Evolutionary conservation across 2,797 vertebrate genomes (phyloP), one percentile per base, ranked within the genome.

Genomic region (Ciconia nigra): DNA sequence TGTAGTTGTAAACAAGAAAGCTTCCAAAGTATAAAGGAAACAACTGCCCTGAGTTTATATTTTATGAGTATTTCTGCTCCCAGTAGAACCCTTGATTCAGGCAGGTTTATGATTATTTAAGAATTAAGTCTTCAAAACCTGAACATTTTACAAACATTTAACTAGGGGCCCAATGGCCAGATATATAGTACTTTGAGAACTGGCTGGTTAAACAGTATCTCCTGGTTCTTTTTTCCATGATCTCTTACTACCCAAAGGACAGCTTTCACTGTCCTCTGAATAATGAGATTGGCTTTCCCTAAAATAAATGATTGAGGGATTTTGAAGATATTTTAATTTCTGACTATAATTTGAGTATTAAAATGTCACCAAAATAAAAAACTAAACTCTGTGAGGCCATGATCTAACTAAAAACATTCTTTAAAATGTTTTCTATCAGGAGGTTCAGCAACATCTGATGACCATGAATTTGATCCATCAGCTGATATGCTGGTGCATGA

Each of bases 401-500:
- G 72, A 65, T 97, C 89, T 97, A 78, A 88, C 93, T 96, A 79
- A 98, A 96, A 89, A n/a, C 94, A 55, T 52, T 95, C 47, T 84
- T 94, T 84, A 90, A 96, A 96, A 95, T 98, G 93, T 97, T 96
- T 93, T 90, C 94, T 96, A 69, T 78, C 91, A 99, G 99, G 99
- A 98, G 99, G 99, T 98, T 99, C 99, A 98, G 99, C 98, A 97
- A 97, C 98, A 98, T 99, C 98, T 63, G 99, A 99, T 94, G 99
- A 99, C 98, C 99, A 99, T 98, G 99, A 99, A 96, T 99, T 99
- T 90, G 99, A 99, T 97, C 99, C 99, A 72, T 99, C 99, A 62
- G 99, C 99, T 97, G 99, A 99, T 93, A 99, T 99, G 99, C 98
- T 99, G 83, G 99, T 99, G 94, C 99, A 99, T 95, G 99, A 99